Conservation (phyloP, 2,113 vertebrate genomes). For the Psettodes erumei region DNA sequence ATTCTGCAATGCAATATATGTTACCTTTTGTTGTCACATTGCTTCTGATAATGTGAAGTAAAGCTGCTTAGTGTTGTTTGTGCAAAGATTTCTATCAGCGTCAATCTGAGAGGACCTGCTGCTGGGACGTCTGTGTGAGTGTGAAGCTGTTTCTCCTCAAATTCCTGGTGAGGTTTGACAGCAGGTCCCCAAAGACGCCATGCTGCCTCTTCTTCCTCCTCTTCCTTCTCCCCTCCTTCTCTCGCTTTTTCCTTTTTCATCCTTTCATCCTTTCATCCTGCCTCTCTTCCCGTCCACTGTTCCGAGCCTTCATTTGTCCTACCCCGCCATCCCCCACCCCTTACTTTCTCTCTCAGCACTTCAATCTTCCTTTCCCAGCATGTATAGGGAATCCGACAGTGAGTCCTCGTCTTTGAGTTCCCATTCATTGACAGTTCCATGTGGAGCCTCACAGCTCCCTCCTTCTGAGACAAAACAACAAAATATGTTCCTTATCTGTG, state of each 20-base stretch:
- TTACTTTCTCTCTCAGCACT: conserved; percentile 28
- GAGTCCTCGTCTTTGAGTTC: conserved; percentile 61
- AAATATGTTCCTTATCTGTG: conserved; percentile 54
- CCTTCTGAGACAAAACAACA: conserved; percentile 66
- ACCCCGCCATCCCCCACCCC: conserved; percentile 16
- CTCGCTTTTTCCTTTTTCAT: conserved; percentile 32
- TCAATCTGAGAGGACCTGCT: conserved; percentile 66
- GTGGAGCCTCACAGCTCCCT: conserved; percentile 58
- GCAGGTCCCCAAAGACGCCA: conserved; percentile 80
- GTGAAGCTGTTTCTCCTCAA: conserved; percentile 79
- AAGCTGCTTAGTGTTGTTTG: conserved; percentile 59
- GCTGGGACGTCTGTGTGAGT: conserved; percentile 18
- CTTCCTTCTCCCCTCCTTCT: conserved; percentile 1
- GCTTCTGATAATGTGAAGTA: conserved; percentile 50
- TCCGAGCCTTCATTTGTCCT: conserved; percentile 32
- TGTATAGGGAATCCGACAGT: conserved; percentile 58
- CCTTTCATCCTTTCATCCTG: conserved; percentile 28
- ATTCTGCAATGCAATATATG: too few relatives aligned
- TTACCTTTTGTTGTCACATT: too few relatives aligned
- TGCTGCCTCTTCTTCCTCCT: conserved; percentile 23
- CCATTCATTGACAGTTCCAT: conserved; percentile 71
- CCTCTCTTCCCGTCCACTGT: conserved; percentile 23
- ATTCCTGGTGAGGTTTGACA: conserved; percentile 86
- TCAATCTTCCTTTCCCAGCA: conserved; percentile 69
- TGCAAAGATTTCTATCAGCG: conserved; percentile 62